Evolutionary conservation across 2,888 invertebrate species (phyloP).

Genomic region (Eilema depressum): DNA sequence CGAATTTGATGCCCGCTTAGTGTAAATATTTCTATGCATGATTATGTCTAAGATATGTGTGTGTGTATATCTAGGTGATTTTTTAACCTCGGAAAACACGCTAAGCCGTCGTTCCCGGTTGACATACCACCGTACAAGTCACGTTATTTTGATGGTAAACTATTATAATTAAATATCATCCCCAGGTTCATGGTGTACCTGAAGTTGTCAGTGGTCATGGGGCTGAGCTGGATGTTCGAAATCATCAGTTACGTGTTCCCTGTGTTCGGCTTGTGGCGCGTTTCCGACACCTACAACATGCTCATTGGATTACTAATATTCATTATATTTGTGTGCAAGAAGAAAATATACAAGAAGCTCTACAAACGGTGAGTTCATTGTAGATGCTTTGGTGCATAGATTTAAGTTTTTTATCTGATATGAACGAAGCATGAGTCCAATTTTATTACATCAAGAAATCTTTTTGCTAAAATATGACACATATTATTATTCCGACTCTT

Average conservation of each 20-base stretch:
- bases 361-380: slow-evolving; percentile 58
- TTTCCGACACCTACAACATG: slow-evolving; percentile 73
- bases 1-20: too few relatives aligned
- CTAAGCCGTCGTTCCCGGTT: too few relatives aligned
- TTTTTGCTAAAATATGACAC: too few relatives aligned
- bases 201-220: slow-evolving; percentile 78
- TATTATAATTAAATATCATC: neutral
- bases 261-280: slow-evolving; percentile 59
- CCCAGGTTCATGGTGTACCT: slow-evolving; percentile 74
- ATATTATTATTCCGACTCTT: too few relatives aligned
- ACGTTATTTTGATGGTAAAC: too few relatives aligned
- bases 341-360: slow-evolving; percentile 66
- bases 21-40: too few relatives aligned
- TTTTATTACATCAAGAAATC: too few relatives aligned
- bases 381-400: neutral
- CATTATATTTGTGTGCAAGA: slow-evolving; percentile 77
- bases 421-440: too few relatives aligned
- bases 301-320: slow-evolving; percentile 75
- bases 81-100: too few relatives aligned
- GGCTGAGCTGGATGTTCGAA: slow-evolving; percentile 78
- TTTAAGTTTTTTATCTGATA: neutral
- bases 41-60: too few relatives aligned
- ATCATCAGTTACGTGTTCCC: slow-evolving; percentile 68
- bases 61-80: too few relatives aligned
- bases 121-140: too few relatives aligned